Percentiles rank a stretch among this genome's conserved stretches.
These are phyloP conservation scores for Pristionchus fissidentatus DNA, from an alignment of 2,888 invertebrate genomes.

Conservation along the genomic window DNA sequence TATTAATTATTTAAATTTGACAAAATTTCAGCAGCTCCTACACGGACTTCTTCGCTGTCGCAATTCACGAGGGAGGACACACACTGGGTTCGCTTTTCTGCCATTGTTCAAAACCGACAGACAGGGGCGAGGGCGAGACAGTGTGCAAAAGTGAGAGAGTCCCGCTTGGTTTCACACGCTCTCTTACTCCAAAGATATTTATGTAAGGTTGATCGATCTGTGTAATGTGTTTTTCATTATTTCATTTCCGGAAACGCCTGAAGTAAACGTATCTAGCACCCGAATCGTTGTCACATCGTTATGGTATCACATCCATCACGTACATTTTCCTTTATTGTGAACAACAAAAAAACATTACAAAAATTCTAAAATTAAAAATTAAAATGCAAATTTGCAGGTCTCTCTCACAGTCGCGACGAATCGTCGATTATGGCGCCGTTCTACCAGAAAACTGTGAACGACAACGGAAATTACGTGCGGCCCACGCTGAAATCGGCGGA, in stretches of 20 bases:
- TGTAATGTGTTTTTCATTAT: too few species aligned
- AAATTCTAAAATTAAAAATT: neutral
- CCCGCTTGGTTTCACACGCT: too few species aligned
- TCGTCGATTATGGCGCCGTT: constrained; percentile 75
- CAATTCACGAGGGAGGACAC: constrained; percentile 74
- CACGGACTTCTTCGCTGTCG: constrained; percentile 72
- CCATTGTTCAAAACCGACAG: neutral
- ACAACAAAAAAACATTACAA: neutral
- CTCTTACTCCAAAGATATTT: too few species aligned
- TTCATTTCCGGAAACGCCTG: neutral
- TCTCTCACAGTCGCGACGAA: constrained; percentile 68
- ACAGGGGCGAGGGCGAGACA: too few species aligned
- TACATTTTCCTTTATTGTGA: too few species aligned
- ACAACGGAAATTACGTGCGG: constrained; percentile 67
- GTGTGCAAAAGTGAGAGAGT: too few species aligned
- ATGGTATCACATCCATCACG: too few species aligned
- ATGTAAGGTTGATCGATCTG: too few species aligned
- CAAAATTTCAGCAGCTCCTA: constrained; percentile 52
- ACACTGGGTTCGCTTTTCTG: constrained; percentile 54
- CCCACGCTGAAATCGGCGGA: constrained; percentile 69
- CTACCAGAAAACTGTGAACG: constrained; percentile 59
- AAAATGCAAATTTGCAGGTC: constrained; percentile 47
- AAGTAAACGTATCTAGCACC: neutral
- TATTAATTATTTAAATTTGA: neutral
- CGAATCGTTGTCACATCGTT: too few species aligned